Conservation (phyloP, 2,888 invertebrate genomes). For the Priocnemis perturbator region DNA sequence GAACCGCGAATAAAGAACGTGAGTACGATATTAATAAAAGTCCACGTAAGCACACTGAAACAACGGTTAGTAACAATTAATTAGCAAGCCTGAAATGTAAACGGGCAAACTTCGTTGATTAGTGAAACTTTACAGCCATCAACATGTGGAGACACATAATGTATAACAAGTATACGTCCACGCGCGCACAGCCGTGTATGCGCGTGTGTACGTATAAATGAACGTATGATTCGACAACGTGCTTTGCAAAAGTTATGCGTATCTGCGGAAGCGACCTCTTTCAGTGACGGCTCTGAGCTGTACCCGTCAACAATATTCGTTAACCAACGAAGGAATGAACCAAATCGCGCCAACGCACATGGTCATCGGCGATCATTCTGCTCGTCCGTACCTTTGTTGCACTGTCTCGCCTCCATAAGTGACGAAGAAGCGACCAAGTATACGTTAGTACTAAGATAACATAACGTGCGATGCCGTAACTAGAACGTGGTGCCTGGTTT, state of each 20-base stretch:
- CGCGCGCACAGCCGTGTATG: no score
- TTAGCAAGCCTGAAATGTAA: conserved; percentile 51
- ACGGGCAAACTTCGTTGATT: conserved; percentile 47
- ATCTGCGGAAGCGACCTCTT: conserved; percentile 49
- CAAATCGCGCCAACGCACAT: background rate
- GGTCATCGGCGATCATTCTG: conserved; percentile 8
- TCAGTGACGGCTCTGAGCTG: conserved; percentile 13
- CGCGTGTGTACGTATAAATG: conserved; percentile 5
- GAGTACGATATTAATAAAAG: conserved; percentile 31
- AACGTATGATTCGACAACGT: conserved; percentile 46
- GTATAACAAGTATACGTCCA: no score
- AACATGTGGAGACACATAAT: conserved; percentile 51
- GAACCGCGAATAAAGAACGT: background rate
- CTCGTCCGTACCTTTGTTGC: conserved; percentile 19
- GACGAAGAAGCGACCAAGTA: background rate
- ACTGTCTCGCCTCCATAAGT: conserved; percentile 3
- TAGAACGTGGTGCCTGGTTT: background rate
- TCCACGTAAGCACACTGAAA: conserved; percentile 56
- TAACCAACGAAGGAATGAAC: background rate
- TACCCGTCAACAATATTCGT: background rate
- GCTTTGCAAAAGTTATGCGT: conserved; percentile 50
- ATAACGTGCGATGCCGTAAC: conserved; percentile 6
- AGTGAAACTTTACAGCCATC: conserved; percentile 53
- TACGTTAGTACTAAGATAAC: conserved; percentile 3
- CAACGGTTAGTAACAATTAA: conserved; percentile 45